These are phyloP conservation scores for Heliothis virescens DNA, from an alignment of 1,140 invertebrate genomes.

Conservation along the genomic window DNA sequence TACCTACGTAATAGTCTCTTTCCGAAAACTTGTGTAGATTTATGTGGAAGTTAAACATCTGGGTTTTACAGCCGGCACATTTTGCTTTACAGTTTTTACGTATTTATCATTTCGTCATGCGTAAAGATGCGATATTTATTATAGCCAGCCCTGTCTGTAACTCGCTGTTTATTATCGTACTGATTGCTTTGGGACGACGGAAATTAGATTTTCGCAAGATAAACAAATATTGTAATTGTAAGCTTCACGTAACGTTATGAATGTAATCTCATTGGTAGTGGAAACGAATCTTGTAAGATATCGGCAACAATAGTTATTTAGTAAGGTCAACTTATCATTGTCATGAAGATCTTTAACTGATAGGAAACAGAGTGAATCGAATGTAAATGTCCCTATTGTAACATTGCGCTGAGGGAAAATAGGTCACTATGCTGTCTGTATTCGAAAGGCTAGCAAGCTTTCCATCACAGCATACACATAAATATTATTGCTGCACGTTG, in stretches of 20 bases:
- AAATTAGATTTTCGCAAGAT: background rate
- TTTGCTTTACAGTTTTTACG: constrained; percentile 19
- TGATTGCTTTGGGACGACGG: constrained; percentile 13
- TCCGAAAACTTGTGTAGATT: constrained; percentile 42
- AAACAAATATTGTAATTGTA: background rate
- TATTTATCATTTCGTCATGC: constrained; percentile 33
- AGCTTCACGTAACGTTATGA: constrained; percentile 1
- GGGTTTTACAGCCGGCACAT: constrained; percentile 26
- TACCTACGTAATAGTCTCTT: constrained; percentile 35
- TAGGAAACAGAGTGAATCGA: constrained; percentile 41
- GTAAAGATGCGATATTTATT: constrained; percentile 29
- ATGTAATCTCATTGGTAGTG: constrained; percentile 7
- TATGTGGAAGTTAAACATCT: constrained; percentile 45
- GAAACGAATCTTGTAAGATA: constrained; percentile 1
- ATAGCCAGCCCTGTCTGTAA: constrained; percentile 6
- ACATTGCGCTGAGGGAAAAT: constrained; percentile 10
- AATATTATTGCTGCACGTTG: constrained; percentile 33
- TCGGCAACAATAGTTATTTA: constrained; percentile 1
- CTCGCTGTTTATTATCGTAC: constrained; percentile 5
- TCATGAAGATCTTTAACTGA: constrained; percentile 35
- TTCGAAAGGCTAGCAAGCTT: constrained; percentile 36
- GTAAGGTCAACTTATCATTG: constrained; percentile 34
- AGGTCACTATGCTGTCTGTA: constrained; percentile 28
- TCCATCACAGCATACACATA: constrained; percentile 30
- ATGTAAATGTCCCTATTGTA: constrained; percentile 41